phyloP scores from a whole-genome alignment of 2,888 invertebrate species.

The Julus scandinavius region DNA sequence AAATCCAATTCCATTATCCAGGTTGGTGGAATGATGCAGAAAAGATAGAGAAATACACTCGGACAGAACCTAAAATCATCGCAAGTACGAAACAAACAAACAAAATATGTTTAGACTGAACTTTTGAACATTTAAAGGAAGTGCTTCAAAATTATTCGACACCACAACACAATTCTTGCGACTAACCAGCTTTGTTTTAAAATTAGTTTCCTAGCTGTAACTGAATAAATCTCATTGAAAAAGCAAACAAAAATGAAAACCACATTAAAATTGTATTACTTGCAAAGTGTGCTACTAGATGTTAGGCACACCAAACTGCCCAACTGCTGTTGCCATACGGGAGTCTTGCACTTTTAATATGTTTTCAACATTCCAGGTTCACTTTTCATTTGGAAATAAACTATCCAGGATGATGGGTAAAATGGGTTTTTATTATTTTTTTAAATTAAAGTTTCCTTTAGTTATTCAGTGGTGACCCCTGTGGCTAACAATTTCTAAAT shows the following conservation, averaged over 20 bases:
- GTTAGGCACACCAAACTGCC: neutral
- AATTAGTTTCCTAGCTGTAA: neutral
- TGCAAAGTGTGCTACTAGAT: neutral
- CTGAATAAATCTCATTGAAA: neutral
- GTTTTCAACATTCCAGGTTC: neutral
- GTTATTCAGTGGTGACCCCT: neutral
- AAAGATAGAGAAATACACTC: slow-evolving; percentile 62
- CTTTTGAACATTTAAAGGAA: neutral
- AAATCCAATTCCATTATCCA: slow-evolving; percentile 62
- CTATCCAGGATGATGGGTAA: neutral
- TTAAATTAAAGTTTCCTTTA: neutral
- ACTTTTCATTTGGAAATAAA: neutral
- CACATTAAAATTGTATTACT: slow-evolving; percentile 5
- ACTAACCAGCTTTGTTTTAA: slow-evolving; percentile 26
- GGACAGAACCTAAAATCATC: slow-evolving; percentile 62
- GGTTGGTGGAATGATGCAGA: slow-evolving; percentile 62
- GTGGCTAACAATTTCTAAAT: neutral
- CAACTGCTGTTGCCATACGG: neutral
- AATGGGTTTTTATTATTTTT: neutral
- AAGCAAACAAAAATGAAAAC: neutral
- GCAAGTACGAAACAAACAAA: neutral
- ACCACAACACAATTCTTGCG: neutral
- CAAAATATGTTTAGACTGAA: neutral
- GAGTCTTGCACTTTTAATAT: neutral
- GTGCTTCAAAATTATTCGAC: neutral